Evolutionary conservation across 2,888 invertebrate species (phyloP), one percentile per base, ranked within the genome.

Genomic region (Dysmachus trigonus): DNA sequence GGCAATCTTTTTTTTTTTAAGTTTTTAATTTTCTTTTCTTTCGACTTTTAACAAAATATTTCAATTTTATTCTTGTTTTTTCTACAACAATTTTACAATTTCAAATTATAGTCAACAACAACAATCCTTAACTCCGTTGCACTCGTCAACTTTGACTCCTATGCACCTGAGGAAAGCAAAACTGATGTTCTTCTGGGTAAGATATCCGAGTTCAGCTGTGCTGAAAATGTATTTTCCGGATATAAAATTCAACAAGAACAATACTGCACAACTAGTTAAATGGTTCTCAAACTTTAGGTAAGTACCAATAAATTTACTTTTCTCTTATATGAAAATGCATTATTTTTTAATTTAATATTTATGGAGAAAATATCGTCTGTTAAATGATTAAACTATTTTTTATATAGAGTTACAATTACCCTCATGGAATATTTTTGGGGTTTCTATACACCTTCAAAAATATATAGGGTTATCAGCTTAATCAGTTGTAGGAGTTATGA

Each of bases 211-310:
- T 93, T 99, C 99, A 88, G 97, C 98, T 91, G 97, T 99, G 90
- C 96, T 99, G 93, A 99, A 99, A 94, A 98, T 98, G 96, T 99
- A 98, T 95, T 99, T 99, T 95, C 99, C 99, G 71, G 99, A 99
- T 94, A 99, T 99, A 94, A 98, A 98, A 93, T 99, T 99, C 95
- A 99, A 99, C 95, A 99, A 99, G 94, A 99, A 99, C 94, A 99
- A 99, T 94, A 99, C 99, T 89, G 99, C 99, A 91, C 99, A 99
- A 94, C 96, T 99, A 92, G 99, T 99, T 94, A 99, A 99, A 93
- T 99, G 99, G 99, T 99, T 99, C 96, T 99, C 99, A 92, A 99
- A 99, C 93, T 99, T 99, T 94, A 96, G 99, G 99, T 99, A 92
- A 96, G 96, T 94, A 62, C 74, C 47, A 30, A 47, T 18, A 30